Conservation (phyloP, 2,797 vertebrate genomes). For the Chiloscyllium punctatum region DNA sequence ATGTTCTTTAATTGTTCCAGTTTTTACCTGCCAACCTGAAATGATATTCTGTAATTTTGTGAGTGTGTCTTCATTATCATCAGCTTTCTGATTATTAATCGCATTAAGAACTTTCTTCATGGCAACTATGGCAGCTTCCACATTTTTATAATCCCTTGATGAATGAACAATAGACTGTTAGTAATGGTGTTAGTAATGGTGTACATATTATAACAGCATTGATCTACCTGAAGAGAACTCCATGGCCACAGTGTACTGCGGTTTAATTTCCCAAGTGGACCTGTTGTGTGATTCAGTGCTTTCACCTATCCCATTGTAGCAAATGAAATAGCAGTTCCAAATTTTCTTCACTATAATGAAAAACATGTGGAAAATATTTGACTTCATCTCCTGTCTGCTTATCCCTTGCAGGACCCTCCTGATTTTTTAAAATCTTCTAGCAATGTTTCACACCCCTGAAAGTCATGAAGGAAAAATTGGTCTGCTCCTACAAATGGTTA, state of each 20-base stretch:
- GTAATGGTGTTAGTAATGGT: background rate
- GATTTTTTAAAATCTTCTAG: background rate
- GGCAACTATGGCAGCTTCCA: background rate
- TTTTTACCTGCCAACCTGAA: conserved; percentile 24
- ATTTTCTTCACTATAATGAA: background rate
- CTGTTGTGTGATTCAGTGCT: background rate
- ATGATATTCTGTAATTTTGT: background rate
- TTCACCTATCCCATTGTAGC: background rate
- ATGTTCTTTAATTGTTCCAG: background rate
- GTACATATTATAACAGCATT: background rate
- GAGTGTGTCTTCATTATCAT: background rate
- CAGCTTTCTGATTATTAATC: background rate
- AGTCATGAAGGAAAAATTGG: background rate
- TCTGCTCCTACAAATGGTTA: background rate
- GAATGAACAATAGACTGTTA: background rate
- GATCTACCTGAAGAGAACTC: background rate
- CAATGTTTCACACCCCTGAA: background rate
- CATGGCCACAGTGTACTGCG: background rate
- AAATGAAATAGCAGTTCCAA: background rate
- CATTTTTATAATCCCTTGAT: background rate
- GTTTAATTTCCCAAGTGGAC: background rate
- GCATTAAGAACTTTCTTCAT: background rate
- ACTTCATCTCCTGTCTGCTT: background rate
- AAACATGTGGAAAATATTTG: background rate
- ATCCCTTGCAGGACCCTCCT: background rate